phyloP scores from a whole-genome alignment of 2,113 vertebrate genomes.

The Ammospiza caudacuta region DNA sequence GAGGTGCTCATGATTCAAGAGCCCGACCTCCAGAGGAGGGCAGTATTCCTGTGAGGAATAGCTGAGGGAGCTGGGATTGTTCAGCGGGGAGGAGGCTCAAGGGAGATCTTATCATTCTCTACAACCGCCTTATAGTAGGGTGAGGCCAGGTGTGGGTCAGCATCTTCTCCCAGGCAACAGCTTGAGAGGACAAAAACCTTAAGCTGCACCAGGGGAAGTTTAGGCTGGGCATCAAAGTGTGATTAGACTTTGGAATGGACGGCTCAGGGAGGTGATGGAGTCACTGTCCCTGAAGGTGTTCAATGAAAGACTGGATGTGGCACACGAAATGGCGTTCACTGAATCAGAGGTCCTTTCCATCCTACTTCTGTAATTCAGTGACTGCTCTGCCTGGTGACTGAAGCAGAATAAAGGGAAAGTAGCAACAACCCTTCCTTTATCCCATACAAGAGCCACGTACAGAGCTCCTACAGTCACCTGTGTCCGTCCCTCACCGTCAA shows the following conservation, averaged over 20 bases:
- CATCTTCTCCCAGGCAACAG: neutral
- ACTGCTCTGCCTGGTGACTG: neutral
- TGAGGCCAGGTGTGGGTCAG: too few species aligned
- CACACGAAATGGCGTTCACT: rapidly evolving
- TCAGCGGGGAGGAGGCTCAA: neutral
- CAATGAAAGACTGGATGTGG: neutral
- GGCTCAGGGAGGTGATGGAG: rapidly evolving
- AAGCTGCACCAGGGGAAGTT: neutral
- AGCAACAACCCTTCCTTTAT: rapidly evolving
- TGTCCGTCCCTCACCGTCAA: rapidly evolving
- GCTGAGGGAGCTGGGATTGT: neutral
- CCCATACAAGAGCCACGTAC: rapidly evolving
- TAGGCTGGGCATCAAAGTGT: too few species aligned
- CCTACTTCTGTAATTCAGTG: neutral
- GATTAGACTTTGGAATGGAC: neutral
- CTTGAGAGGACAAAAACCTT: neutral
- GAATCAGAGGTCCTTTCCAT: neutral
- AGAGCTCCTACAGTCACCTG: neutral
- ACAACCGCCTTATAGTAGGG: neutral
- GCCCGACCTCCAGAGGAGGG: neutral
- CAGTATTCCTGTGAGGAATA: neutral
- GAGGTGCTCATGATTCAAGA: rapidly evolving
- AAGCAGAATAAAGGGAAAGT: neutral
- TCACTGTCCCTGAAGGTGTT: neutral
- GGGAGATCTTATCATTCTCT: neutral